Conservation (phyloP, 2,888 invertebrate species). For the Sthenelais limicola region DNA sequence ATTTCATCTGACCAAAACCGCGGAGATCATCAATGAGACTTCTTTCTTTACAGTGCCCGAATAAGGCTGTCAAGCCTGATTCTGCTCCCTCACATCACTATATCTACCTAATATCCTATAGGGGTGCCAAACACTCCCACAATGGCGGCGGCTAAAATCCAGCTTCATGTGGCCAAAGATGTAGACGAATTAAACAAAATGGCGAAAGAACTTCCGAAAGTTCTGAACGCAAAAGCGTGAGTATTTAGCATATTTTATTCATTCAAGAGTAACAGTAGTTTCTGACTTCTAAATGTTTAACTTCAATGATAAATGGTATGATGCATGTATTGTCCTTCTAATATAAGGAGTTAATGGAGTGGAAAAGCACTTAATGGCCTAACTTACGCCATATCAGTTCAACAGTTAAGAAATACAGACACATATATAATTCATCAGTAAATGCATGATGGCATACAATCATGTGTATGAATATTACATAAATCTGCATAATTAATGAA, state of each 20-base stretch:
- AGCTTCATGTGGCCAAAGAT: constrained; percentile 65
- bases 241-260: not conserved
- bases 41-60: no score
- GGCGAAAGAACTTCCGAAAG: constrained; percentile 54
- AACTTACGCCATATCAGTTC: not conserved
- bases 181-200: constrained; percentile 64
- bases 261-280: not conserved
- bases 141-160: constrained; percentile 60
- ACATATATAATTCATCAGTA: not conserved
- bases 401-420: not conserved
- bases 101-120: no score
- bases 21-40: no score
- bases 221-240: constrained; percentile 43
- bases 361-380: no score
- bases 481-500: not conserved
- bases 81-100: no score
- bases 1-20: no score
- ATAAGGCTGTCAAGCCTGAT: no score
- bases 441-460: not conserved
- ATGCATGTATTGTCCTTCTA: no score
- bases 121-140: no score
- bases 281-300: not conserved
- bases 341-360: no score
- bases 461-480: not conserved
- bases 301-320: not conserved